Evolutionary conservation across 2,888 invertebrate species (phyloP).

Genomic region (Poecilus cupreus): DNA sequence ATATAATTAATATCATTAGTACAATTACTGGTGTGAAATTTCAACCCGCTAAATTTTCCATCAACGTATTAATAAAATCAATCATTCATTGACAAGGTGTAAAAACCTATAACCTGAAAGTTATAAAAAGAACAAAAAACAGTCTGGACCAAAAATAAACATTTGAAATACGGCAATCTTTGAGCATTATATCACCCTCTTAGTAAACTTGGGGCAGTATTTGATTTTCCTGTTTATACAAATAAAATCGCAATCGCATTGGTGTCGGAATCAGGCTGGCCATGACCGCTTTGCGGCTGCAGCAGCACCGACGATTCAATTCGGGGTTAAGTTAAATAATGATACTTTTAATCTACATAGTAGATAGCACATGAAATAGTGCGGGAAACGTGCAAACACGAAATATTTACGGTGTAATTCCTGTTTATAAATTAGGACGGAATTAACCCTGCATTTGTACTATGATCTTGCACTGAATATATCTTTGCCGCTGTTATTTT

Average conservation of each 20-base stretch:
- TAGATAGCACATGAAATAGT: conserved; percentile 36
- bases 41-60: conserved; percentile 13
- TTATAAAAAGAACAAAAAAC: background rate
- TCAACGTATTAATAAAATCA: background rate
- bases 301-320: background rate
- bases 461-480: conserved; percentile 10
- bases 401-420: conserved; percentile 30
- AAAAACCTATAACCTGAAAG: background rate
- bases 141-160: background rate
- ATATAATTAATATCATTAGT: conserved; percentile 6
- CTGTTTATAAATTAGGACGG: conserved; percentile 32
- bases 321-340: conserved; percentile 41
- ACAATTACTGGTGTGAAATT: conserved; percentile 25
- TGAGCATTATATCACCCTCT: conserved; percentile 7
- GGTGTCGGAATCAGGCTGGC: background rate
- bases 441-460: conserved; percentile 26
- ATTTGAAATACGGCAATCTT: background rate
- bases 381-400: background rate
- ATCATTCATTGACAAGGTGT: background rate
- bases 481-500: background rate
- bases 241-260: conserved; percentile 32
- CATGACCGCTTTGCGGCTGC: conserved; percentile 41
- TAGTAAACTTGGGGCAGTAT: conserved; percentile 1
- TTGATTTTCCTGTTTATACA: conserved; percentile 48
- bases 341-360: conserved; percentile 37